Base-by-base conservation (phyloP, 2,113 vertebrate genomes). In the Caranx melampygus region DNA sequence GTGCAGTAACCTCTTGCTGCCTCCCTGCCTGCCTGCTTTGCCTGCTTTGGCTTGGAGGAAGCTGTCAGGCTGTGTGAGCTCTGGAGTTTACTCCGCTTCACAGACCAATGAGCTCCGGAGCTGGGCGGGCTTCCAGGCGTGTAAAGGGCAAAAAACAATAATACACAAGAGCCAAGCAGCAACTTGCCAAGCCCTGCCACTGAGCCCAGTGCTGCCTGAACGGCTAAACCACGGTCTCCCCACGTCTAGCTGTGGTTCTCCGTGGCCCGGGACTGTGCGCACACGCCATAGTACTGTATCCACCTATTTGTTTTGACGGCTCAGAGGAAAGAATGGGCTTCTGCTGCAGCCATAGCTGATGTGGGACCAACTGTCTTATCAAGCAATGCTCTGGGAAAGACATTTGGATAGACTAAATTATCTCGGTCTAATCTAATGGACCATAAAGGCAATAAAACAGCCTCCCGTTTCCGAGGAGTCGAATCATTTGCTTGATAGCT, bases 141-240 rank as follows among this genome's bases (percentile, higher is more conserved):
- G 89, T 85, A 90, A 92, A 93, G 88, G 82, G 76, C 85, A 85
- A 89, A 83, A 82, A 93, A 93, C 86, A 92, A 89, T 74, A 89
- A 92, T 61, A 88, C 86, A 86, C 83, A 69, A 85, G 72, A 85
- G 86, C 87, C 42, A 67, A 75, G 82, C 75, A 83, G 86, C 88
- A 88, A 90, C 81, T 88, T 64, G 58, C 74, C 8, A 51, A 78
- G 76, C 42, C 31, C 63, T 77, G 73, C 63, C 78, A 84, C 47
- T 61, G 59, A 81, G 33, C 74, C 66, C n/a, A 6, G 3, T 31
- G 11, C 20, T 4, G 61, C 54, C 74, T 59, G 44, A 5, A 75
- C 72, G 73, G 68, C 65, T 77, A 12, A 65, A 55, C 54, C 72
- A 72, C 59, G 26, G 26, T 75, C 40, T 45, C 74, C 74, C 78